phyloP scores from a whole-genome alignment of 2,113 vertebrate species.

The Triplophysa siluroides region DNA sequence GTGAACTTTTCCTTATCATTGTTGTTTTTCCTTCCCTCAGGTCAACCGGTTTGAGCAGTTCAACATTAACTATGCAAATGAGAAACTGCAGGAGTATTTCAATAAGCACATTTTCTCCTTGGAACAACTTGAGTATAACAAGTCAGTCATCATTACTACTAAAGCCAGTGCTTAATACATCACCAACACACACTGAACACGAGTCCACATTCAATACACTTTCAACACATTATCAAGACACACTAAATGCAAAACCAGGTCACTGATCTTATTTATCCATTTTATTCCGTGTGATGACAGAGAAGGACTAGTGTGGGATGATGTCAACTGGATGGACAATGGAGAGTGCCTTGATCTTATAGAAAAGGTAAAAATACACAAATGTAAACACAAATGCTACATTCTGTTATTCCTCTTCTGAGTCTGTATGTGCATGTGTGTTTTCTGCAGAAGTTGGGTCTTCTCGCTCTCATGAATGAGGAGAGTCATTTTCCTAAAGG shows the following conservation, averaged over 20 bases:
- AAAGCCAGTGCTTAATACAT: too few species aligned
- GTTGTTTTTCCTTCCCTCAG: conserved; percentile 62
- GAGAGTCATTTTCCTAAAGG: conserved; percentile 98
- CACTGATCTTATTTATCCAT: background rate
- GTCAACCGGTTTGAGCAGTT: conserved; percentile 98
- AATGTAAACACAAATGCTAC: background rate
- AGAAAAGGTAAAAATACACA: conserved; percentile 83
- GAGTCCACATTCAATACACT: background rate
- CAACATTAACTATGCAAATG: conserved; percentile 99
- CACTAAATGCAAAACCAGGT: background rate
- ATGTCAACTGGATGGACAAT: conserved; percentile 97
- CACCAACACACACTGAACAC: background rate
- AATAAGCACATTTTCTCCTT: conserved; percentile 99
- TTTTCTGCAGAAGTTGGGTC: conserved; percentile 88
- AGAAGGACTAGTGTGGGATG: conserved; percentile 92
- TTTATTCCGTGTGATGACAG: conserved; percentile 65
- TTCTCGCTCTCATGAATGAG: conserved; percentile 94
- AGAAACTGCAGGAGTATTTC: conserved; percentile 99
- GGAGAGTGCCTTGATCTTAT: conserved; percentile 96
- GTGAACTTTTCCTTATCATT: background rate
- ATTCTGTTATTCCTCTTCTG: background rate
- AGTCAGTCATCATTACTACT: conserved; percentile 66
- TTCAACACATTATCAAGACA: background rate
- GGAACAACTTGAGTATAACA: conserved; percentile 97
- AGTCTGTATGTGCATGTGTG: conserved; percentile 18